Percentiles rank a stretch among this genome's conserved stretches.
These are phyloP conservation scores for Coregonus suidteri DNA, from an alignment of 2,797 vertebrate species.

Conservation along the genomic window DNA sequence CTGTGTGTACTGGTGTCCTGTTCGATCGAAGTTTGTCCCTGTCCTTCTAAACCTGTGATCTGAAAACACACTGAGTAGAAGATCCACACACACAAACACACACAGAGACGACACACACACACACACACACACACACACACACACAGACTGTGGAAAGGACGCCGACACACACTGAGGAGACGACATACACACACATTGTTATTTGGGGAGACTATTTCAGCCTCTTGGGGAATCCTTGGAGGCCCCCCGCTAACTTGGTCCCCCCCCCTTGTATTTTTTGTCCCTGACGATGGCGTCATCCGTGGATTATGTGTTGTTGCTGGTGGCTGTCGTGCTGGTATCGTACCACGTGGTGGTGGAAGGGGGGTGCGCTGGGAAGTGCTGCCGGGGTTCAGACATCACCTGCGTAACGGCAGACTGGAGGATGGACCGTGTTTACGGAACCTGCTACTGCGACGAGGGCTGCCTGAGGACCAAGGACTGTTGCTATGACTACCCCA, in stretches of 20 bases:
- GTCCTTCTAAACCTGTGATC: conserved; percentile 34
- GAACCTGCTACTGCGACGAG: conserved; percentile 90
- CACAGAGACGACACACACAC: too few relatives aligned
- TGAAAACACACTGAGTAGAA: conserved; percentile 12
- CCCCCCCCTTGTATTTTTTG: not conserved
- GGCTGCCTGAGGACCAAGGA: conserved; percentile 80
- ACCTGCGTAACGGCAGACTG: conserved; percentile 81
- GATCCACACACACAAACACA: too few relatives aligned
- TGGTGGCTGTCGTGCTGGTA: conserved; percentile 67
- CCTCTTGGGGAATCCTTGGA: conserved; percentile 4
- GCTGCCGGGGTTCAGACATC: conserved; percentile 82
- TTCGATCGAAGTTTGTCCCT: conserved; percentile 10
- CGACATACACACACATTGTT: not conserved
- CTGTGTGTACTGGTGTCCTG: not conserved
- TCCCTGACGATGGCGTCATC: conserved; percentile 47
- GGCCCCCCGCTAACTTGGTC: not conserved
- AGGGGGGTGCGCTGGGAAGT: conserved; percentile 76
- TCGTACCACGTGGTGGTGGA: conserved; percentile 54
- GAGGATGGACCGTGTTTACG: conserved; percentile 83
- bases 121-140: not conserved
- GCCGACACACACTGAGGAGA: not conserved
- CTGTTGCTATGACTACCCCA: conserved; percentile 91
- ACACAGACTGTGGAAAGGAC: not conserved
- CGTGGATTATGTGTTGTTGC: conserved; percentile 56
- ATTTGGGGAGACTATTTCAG: not conserved